Evolutionary conservation across 2,888 invertebrate genomes (phyloP), one percentile per base, ranked within the genome.

Genomic region (Agrotis puta): DNA sequence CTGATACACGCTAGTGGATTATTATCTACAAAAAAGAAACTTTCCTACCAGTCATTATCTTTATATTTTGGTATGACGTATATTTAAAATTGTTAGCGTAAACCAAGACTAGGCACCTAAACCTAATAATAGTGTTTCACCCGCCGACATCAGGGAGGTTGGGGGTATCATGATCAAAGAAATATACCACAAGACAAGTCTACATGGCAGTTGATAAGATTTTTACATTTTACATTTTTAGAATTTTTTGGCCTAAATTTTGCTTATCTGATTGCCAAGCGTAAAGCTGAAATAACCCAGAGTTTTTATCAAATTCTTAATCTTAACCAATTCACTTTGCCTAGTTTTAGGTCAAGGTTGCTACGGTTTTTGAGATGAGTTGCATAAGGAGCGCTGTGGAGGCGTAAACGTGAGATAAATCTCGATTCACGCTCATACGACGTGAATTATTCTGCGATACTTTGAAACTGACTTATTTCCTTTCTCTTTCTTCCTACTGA

Each of bases 311-410:
- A 24, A 39, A 62, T 43, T 39, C 78, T 50, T 51, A n/a, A 78
- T 77, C 74, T 74, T 71, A 47, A 47, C 71, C 56, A 47, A n/a
- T 75, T 45, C 53, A 63, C 20, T 24, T 16, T 33, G 45, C 45
- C 58, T 48, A 27, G 43, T 51, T 66, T 53, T 63, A 57, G 66
- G 67, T 58, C 57, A 79, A 79, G 67, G 61, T 51, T 70, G 43
- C 48, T 76, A 68, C 57, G 57, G 24, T 59, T 64, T 59, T 48
- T 45, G 64, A 59, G 64, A 71, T 64, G 53, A 78, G 58, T 71
- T 74, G 72, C 74, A 78, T 78, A 78, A 71, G 39, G 79, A 74
- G 71, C 78, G 2, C 56, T 24, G 51, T 33, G 58, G 48, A 71
- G 72, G 59, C 59, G 24, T 48, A 58, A 43, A 63, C 58, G 57